Percentiles rank a stretch among this genome's conserved stretches.
phyloP scores from a whole-genome alignment of 1,140 invertebrate genomes.

The Micrasema minimum region DNA sequence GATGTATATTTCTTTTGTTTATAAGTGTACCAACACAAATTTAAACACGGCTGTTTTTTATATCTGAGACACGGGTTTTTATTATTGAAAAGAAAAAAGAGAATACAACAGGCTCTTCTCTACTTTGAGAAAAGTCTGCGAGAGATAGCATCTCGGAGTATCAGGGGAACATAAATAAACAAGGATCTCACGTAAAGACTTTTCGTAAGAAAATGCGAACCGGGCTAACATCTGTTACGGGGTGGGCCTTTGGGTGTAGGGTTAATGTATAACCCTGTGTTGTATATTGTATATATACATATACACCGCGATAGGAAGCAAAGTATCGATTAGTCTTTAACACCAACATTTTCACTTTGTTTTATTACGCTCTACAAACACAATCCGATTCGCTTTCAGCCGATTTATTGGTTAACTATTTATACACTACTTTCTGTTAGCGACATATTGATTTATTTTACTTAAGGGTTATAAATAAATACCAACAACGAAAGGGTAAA shows the following conservation, averaged over 20 bases:
- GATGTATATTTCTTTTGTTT: too few species aligned
- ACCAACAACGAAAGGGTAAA: too few species aligned
- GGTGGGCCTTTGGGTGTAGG: constrained; percentile 27
- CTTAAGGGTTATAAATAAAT: constrained; percentile 1
- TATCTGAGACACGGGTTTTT: neutral
- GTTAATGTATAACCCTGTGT: constrained; percentile 29
- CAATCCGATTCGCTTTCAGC: constrained; percentile 27
- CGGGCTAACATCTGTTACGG: constrained; percentile 39
- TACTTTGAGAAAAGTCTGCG: constrained; percentile 12
- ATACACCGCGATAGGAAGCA: constrained; percentile 10
- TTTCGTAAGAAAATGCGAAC: constrained; percentile 41
- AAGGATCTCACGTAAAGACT: constrained; percentile 39
- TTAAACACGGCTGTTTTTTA: neutral
- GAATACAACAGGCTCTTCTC: constrained; percentile 11
- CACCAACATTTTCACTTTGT: constrained; percentile 38
- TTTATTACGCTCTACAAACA: constrained; percentile 35
- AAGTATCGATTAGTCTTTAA: constrained; percentile 39
- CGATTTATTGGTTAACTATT: constrained; percentile 23
- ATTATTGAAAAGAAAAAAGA: constrained; percentile 29
- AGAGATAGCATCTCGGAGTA: constrained; percentile 33
- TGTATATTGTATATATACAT: constrained; percentile 9
- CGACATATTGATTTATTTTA: constrained; percentile 23
- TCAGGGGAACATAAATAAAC: constrained; percentile 42
- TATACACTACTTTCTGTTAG: constrained; percentile 11
- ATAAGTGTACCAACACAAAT: neutral